phyloP scores from a whole-genome alignment of 92 coral and sea anemone genomes.

The Montipora capitata region DNA sequence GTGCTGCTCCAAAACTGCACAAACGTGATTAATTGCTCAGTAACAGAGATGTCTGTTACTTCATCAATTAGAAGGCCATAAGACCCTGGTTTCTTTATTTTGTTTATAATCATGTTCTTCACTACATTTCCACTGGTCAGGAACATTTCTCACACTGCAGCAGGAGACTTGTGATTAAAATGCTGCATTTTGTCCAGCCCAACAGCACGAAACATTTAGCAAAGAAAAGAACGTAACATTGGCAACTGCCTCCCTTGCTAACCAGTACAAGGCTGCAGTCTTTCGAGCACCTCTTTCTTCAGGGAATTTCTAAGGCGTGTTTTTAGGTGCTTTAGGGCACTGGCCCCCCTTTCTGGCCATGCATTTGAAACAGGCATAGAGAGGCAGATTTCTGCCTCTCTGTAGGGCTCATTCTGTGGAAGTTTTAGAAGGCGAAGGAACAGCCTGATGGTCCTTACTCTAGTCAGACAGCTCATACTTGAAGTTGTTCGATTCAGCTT shows the following conservation, averaged over 20 bases:
- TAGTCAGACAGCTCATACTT: background rate
- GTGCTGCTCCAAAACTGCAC: conserved; percentile 49
- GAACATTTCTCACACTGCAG: conserved; percentile 44
- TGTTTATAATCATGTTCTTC: conserved; percentile 6
- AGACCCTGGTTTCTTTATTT: conserved; percentile 2
- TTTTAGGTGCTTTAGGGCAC: conserved; percentile 59
- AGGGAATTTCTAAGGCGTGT: conserved; percentile 52
- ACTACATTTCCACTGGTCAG: conserved; percentile 21
- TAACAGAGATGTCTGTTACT: conserved; percentile 46
- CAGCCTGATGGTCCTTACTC: too few relatives aligned
- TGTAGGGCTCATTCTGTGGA: conserved; percentile 64
- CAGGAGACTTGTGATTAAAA: conserved; percentile 60
- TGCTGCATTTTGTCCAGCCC: conserved; percentile 48
- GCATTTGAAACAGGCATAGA: conserved; percentile 61
- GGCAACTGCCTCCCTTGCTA: too few relatives aligned
- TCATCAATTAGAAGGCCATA: conserved; percentile 58
- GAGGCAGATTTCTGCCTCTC: background rate
- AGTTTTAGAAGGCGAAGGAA: conserved; percentile 48
- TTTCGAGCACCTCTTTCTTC: conserved; percentile 51
- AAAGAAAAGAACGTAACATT: background rate
- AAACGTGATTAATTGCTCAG: conserved; percentile 37
- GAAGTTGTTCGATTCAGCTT: conserved; percentile 37
- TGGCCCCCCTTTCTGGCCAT: conserved; percentile 59
- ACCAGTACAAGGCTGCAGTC: conserved; percentile 2
- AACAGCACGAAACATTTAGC: conserved; percentile 34